Conservation (phyloP, 2,888 invertebrate species). For the Platycnemis pennipes region DNA sequence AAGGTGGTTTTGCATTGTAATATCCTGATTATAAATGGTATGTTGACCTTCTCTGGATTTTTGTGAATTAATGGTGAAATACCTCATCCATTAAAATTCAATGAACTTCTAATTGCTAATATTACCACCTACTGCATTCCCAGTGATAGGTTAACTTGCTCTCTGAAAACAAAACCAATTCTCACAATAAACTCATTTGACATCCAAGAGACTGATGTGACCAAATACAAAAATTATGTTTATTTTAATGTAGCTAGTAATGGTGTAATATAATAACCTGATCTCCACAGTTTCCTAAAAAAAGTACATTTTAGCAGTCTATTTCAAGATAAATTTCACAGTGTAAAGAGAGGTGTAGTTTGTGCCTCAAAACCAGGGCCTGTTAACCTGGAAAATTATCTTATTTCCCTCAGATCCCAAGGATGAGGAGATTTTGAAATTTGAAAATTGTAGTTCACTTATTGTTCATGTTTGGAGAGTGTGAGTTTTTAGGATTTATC, state of each 20-base stretch:
- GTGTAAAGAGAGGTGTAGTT: background rate
- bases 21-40: too few species aligned
- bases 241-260: background rate
- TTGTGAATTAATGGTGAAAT: too few species aligned
- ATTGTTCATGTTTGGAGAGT: background rate
- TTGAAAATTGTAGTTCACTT: background rate
- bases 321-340: slow-evolving; percentile 64
- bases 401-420: background rate
- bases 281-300: background rate
- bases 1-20: too few species aligned
- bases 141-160: background rate
- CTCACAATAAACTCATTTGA: background rate
- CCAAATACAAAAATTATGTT: background rate
- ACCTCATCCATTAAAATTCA: too few species aligned
- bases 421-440: slow-evolving; percentile 1
- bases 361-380: slow-evolving; percentile 32
- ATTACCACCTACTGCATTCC: background rate
- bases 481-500: slow-evolving; percentile 11
- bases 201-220: background rate
- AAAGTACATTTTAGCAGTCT: background rate
- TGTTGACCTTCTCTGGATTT: too few species aligned
- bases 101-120: background rate
- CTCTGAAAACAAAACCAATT: background rate
- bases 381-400: slow-evolving; percentile 28
- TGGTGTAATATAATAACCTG: background rate